Evolutionary conservation across 2,888 invertebrate species (phyloP), one percentile per base, ranked within the genome.

Genomic region (Glyphotaelius pellucidus): DNA sequence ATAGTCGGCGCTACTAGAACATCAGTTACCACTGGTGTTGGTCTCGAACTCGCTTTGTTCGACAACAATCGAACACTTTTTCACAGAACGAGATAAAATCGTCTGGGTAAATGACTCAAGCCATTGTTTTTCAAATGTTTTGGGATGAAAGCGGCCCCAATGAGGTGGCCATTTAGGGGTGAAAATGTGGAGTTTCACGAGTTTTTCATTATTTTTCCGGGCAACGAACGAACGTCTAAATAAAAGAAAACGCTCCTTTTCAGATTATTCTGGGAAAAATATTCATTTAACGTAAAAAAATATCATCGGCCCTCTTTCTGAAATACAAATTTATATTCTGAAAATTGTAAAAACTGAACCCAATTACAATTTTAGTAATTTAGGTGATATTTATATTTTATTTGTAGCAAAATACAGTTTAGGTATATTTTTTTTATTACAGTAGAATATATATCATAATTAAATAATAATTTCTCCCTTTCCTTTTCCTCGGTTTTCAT

Each of bases 41-140:
- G 12, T 35, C 19, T 35, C 35, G 47, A 19, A 30, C 52, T 88
- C 88, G 31, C 88, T 88, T 88, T 67, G 67, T 67, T 88, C 87
- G 14, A 88, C 31, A 32, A 31, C 88, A 88, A 88, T 88, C 88
- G 67, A 67, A 67, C 88, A 88, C 67, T 67, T 88, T 88, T 67
- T 52, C 35, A 52, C 30, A 15, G 67, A 88, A 79, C 35, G 35
- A 88, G 88, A 67, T 88, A 88, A 88, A 52, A 88, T 67, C 67
- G 31, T 67, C 31, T n/a, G 30, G 31, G 52, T 88, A 86, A 86
- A 86, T 47, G 86, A 88, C 30, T 88, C 35, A 67, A 32, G 30
- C 88, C 52, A 52, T 88, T 88, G 88, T 88, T 88, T 88, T 52
- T 35, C 67, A 52, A 85, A 30, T 67, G 52, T 42, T 35, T n/a